Evolutionary conservation across 2,797 vertebrate species (phyloP), one percentile per base, ranked within the genome.

Genomic region (Sebastes taczanowskii): DNA sequence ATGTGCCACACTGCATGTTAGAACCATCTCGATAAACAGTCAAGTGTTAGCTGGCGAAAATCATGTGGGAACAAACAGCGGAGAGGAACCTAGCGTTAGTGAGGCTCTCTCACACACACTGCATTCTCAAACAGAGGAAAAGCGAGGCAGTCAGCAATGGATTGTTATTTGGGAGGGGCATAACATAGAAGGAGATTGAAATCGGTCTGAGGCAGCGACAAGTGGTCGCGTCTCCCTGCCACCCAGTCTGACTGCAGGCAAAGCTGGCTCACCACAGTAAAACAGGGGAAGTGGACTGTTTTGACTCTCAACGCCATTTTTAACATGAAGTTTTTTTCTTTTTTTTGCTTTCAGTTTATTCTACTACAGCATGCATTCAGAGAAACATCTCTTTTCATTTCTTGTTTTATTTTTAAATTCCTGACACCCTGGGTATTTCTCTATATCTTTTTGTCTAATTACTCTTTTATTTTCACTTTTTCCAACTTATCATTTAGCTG

Each of bases 151-250:
- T 92, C 92, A 90, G 92, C 93, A 92, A 91, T 88, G 91, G 92
- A 95, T 96, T 96, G 96, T 96, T 96, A 95, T 96, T 96, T 94
- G 94, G 95, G 90, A 91, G 93, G 92, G 94, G 93, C 92, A 89
- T 92, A 92, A 92, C 89, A 92, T 59, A 90, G 90, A 83, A 84
- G 80, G 89, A 96, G 96, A 96, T 96, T 94, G 92, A 95, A 95
- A 96, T 96, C 95, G 89, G 94, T 95, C 95, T 94, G 93, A 91
- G 92, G 91, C 91, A 95, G 94, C 95, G 95, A 95, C 95, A 95
- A 93, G 91, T 85, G 93, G 95, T 96, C 94, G 94, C 96, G 95
- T 96, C 95, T 96, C 95, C 92, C 92, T 96, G 94, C 95, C 95
- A 95, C 94, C 94, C 95, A 95, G 96, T 96, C 95, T 96, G 95